Evolutionary conservation across 2,113 vertebrate species (phyloP).

Genomic region (Phyllopteryx taeniolatus): DNA sequence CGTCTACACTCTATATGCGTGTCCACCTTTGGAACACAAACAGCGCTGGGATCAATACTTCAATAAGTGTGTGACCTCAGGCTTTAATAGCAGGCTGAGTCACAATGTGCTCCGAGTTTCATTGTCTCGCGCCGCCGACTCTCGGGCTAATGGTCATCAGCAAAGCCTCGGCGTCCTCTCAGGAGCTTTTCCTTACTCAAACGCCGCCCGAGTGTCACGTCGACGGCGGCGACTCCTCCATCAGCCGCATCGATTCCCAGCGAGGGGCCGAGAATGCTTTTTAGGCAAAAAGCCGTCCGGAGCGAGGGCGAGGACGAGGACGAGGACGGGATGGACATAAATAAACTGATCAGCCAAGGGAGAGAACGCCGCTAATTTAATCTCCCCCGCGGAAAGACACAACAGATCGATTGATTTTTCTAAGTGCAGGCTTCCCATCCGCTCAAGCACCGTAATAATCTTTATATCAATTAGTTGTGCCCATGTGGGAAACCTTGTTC

Average conservation of each 20-base stretch:
- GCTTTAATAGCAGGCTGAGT: slow-evolving; percentile 41
- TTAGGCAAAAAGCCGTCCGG: slow-evolving; percentile 47
- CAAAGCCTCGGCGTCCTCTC: not conserved
- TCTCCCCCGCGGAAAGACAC: slow-evolving; percentile 19
- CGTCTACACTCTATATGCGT: slow-evolving; percentile 44
- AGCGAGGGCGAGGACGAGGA: slow-evolving; percentile 43
- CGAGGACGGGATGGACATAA: slow-evolving; percentile 32
- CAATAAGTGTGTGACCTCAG: slow-evolving; percentile 49
- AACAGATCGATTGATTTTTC: slow-evolving; percentile 17
- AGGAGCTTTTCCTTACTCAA: not conserved
- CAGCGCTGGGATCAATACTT: slow-evolving; percentile 45
- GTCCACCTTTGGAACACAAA: slow-evolving; percentile 45
- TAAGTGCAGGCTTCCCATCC: not conserved
- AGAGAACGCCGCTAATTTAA: slow-evolving; percentile 18
- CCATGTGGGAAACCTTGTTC: not conserved
- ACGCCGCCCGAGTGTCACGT: slow-evolving; percentile 25
- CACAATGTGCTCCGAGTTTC: not conserved
- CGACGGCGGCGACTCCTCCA: slow-evolving; percentile 32
- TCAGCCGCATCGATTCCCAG: slow-evolving; percentile 53
- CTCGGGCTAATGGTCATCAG: not conserved
- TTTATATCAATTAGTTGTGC: not conserved
- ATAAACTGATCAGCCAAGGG: slow-evolving; percentile 28
- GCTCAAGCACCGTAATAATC: not conserved
- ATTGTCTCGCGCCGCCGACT: slow-evolving; percentile 1
- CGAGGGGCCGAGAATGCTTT: slow-evolving; percentile 53